Percentiles rank a stretch among this genome's conserved stretches.
Evolutionary conservation across 2,113 vertebrate species (phyloP).

Genomic region (Dicaeum eximium): DNA sequence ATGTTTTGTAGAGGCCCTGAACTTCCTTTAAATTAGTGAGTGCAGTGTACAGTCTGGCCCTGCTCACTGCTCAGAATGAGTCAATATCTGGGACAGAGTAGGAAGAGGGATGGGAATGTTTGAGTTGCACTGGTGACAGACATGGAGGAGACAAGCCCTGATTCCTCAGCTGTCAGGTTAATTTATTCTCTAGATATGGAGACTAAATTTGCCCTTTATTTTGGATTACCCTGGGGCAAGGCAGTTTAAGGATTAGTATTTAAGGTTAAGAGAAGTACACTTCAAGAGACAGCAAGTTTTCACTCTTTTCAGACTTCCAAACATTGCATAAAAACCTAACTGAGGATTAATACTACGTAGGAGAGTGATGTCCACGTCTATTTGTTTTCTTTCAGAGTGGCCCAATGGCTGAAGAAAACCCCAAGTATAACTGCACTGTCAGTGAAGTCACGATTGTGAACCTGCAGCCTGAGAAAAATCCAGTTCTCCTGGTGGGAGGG

Average conservation of each 20-base stretch:
- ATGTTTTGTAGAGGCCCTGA: background rate
- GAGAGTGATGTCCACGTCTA: background rate
- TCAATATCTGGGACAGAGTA: background rate
- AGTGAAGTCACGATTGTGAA: slow-evolving; percentile 70
- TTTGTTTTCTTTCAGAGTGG: slow-evolving; percentile 35
- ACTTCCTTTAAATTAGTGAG: background rate
- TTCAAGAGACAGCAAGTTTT: background rate
- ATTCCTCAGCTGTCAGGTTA: background rate
- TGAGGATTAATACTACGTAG: background rate
- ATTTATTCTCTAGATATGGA: background rate
- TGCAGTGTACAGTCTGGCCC: background rate
- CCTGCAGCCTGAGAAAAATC: slow-evolving; percentile 50
- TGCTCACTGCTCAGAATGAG: background rate
- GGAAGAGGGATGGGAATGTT: background rate
- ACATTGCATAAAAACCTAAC: background rate
- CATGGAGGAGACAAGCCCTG: background rate
- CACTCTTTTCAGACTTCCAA: background rate
- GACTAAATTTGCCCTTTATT: background rate
- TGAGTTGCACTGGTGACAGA: background rate
- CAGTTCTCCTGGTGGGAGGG: background rate
- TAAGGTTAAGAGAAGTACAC: background rate
- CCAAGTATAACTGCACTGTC: slow-evolving; percentile 63
- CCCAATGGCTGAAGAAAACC: slow-evolving; percentile 32
- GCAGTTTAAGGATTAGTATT: background rate
- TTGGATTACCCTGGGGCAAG: background rate